Conservation (phyloP, 2,888 invertebrate species). For the Augiades crinisus region DNA sequence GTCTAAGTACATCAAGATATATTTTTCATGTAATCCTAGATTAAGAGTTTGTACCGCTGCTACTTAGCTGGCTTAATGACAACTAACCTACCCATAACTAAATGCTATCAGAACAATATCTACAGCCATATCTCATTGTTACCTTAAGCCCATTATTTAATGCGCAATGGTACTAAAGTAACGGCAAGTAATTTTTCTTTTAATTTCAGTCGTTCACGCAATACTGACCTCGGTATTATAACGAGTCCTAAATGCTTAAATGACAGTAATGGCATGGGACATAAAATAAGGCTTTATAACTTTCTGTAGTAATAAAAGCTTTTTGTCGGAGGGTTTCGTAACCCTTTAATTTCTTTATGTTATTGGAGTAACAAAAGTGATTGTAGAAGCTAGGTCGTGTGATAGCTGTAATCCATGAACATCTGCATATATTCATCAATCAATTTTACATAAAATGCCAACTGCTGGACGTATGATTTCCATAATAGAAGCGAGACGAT, state of each 20-base stretch:
- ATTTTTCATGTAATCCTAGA: too few relatives aligned
- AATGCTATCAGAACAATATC: conserved; percentile 23
- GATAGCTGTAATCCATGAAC: too few relatives aligned
- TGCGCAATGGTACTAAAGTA: conserved; percentile 24
- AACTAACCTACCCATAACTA: conserved; percentile 1
- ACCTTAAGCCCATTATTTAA: conserved; percentile 9
- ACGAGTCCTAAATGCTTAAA: conserved; percentile 24
- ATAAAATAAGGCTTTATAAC: conserved; percentile 10
- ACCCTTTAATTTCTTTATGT: not conserved
- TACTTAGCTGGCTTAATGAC: not conserved
- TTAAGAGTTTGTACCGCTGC: not conserved
- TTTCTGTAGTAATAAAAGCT: conserved; percentile 13
- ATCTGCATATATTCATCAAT: too few relatives aligned
- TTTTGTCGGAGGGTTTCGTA: not conserved
- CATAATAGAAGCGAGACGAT: too few relatives aligned
- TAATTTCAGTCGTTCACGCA: conserved; percentile 25
- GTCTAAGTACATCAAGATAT: too few relatives aligned
- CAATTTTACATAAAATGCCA: too few relatives aligned
- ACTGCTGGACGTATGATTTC: too few relatives aligned
- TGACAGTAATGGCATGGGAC: conserved; percentile 25
- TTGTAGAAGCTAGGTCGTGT: too few relatives aligned
- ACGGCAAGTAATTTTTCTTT: conserved; percentile 24
- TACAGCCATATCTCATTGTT: conserved; percentile 21
- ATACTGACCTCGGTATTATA: conserved; percentile 26
- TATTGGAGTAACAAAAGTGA: too few relatives aligned